phyloP scores from a whole-genome alignment of 2,888 invertebrate species.

The Isoperla grammatica region DNA sequence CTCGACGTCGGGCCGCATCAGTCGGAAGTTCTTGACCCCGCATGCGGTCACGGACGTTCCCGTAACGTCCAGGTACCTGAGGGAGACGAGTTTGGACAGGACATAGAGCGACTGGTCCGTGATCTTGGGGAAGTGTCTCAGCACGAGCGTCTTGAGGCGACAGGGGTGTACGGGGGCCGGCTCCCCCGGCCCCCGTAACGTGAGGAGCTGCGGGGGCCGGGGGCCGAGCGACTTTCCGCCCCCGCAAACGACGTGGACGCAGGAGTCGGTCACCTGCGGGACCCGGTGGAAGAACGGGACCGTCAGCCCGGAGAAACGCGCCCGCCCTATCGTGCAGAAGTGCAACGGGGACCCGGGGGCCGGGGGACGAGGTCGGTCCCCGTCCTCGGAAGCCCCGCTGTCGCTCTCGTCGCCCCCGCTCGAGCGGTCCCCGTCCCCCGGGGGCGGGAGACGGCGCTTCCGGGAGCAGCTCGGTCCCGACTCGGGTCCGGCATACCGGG shows the following conservation, averaged over 20 bases:
- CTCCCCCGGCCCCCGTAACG: not conserved
- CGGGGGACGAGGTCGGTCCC: too few relatives aligned
- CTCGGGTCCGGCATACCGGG: too few relatives aligned
- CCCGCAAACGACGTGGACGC: not conserved
- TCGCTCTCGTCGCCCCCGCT: not conserved
- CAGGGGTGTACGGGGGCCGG: not conserved
- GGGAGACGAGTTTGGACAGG: not conserved
- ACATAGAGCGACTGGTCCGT: not conserved
- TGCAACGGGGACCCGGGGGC: too few relatives aligned
- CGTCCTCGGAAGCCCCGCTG: too few relatives aligned
- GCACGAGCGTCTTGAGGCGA: conserved; percentile 6
- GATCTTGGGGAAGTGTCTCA: not conserved
- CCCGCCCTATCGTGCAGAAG: too few relatives aligned
- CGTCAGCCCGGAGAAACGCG: too few relatives aligned
- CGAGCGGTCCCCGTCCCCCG: not conserved
- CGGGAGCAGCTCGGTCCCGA: not conserved
- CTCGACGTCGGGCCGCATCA: not conserved
- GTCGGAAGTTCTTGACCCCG: not conserved
- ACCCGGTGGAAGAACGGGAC: too few relatives aligned
- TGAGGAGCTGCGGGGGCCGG: not conserved
- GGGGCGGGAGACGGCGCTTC: not conserved
- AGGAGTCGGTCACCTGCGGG: not conserved
- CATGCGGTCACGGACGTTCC: not conserved
- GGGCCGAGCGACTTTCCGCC: not conserved
- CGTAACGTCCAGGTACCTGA: conserved; percentile 5